phyloP scores from a whole-genome alignment of 2,113 vertebrate genomes.

The Hystrix cristata region DNA sequence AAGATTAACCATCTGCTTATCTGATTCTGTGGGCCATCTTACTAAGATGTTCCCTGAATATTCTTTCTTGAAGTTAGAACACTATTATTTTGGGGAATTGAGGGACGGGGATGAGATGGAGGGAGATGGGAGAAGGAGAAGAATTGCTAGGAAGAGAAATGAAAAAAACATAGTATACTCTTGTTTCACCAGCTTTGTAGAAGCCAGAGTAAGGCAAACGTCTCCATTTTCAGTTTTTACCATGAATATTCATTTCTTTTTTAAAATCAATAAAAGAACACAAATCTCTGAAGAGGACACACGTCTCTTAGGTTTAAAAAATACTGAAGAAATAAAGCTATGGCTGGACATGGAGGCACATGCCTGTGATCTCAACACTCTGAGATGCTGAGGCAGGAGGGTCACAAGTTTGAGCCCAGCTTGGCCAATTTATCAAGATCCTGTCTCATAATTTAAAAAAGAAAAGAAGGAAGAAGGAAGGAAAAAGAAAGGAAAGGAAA shows the following conservation, averaged over 20 bases:
- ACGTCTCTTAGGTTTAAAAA: background rate
- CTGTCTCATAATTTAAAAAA: background rate
- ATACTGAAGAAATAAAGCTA: background rate
- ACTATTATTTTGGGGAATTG: background rate
- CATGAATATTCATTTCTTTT: background rate
- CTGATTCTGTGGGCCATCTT: background rate
- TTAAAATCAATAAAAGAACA: background rate
- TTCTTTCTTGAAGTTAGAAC: background rate
- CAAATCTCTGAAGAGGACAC: background rate
- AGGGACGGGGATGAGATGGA: background rate
- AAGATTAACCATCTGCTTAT: background rate
- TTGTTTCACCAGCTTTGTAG: background rate
- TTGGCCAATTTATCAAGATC: background rate
- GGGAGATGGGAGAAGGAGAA: background rate
- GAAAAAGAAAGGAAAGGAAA: background rate
- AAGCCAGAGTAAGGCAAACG: background rate
- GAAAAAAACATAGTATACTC: background rate
- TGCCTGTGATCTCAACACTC: background rate
- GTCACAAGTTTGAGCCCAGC: background rate
- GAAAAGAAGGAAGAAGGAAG: rapidly evolving
- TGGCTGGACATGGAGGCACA: background rate
- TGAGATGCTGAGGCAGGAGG: background rate
- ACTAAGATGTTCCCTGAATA: background rate
- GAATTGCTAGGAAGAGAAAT: background rate
- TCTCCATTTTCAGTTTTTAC: background rate